phyloP scores from a whole-genome alignment of 2,113 vertebrate species.

The Jacana jacana region DNA sequence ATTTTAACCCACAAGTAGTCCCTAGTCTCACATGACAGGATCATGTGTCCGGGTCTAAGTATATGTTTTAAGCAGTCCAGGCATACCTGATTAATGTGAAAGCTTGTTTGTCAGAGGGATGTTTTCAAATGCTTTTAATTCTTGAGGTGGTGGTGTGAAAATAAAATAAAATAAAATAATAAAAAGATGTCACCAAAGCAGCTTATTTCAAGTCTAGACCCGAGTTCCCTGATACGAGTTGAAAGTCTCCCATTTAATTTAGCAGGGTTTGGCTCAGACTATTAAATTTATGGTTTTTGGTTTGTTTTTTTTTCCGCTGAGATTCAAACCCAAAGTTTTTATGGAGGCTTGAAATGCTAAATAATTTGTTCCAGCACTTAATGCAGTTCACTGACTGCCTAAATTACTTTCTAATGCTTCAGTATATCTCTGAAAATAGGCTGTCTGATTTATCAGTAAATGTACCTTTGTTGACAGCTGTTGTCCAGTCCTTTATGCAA shows the following conservation, averaged over 20 bases:
- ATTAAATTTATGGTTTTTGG: neutral
- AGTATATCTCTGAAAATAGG: neutral
- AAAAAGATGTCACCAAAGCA: neutral
- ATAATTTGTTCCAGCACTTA: slow-evolving; percentile 32
- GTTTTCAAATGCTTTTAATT: neutral
- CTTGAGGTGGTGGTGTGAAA: neutral
- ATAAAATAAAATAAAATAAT: neutral
- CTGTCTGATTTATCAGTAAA: slow-evolving; percentile 48
- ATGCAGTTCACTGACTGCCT: slow-evolving; percentile 24
- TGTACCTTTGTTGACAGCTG: slow-evolving; percentile 44
- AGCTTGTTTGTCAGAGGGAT: neutral
- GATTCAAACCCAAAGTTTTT: neutral
- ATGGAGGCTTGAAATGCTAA: neutral
- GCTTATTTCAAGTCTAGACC: neutral
- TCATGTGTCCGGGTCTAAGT: neutral
- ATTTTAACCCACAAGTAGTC: neutral
- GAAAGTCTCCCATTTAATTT: neutral
- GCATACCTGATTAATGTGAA: neutral
- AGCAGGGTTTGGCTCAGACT: neutral
- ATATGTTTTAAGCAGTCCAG: neutral
- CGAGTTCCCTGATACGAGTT: rapidly evolving
- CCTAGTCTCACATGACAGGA: neutral
- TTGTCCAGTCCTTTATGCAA: slow-evolving; percentile 26
- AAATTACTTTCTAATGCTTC: slow-evolving; percentile 53
- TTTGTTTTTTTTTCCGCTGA: neutral